Base-by-base conservation (phyloP, 2,888 invertebrate species). In the Eumacrocentrus americanus region DNA sequence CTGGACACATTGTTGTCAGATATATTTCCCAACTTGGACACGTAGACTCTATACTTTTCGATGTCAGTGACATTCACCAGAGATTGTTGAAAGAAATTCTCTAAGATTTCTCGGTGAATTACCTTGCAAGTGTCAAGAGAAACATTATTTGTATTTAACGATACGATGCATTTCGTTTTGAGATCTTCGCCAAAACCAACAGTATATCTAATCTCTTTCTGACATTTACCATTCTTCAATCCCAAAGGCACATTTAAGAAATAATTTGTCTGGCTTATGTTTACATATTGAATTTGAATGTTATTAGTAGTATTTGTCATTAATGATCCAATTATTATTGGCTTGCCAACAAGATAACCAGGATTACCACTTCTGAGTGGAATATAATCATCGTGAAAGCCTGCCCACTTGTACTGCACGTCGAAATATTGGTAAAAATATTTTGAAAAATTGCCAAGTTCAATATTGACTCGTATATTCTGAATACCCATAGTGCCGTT, bases 261-360 rank as follows among this genome's bases (percentile, higher is more conserved):
- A 50, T 67, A 63, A 58, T 74, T 64, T 4, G 67, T 71, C 57
- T 58, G 67, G 61, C 76, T 72, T 22, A 72, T 64, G 18, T 29
- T 57, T 9, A 79, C 60, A 20, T 70, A 66, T 34, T 66, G 69
- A 25, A 65, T 56, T 25, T 60, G 14, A 23, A 20, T 44, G 16
- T 70, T 68, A 56, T 63, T 65, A 40, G 67, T 72, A 47, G 61
- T 65, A 60, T 73, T 76, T 58, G 60, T 51, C 3, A 70, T 59
- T 62, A 78, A 74, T 18, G 63, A 74, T 11, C 86, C 86, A 54
- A 84, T 81, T 62, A 85, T 75, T 29, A 93, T 80, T 0, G 91
- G 91, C 67, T 86, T 85, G 5, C 88, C 88, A 2, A 81, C 68
- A 4, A 87, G 73, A 72, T 94, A 94, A 2, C 93, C 93, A 1